Conservation (phyloP, 2,113 vertebrate species). For the Hiodon tergisus region DNA sequence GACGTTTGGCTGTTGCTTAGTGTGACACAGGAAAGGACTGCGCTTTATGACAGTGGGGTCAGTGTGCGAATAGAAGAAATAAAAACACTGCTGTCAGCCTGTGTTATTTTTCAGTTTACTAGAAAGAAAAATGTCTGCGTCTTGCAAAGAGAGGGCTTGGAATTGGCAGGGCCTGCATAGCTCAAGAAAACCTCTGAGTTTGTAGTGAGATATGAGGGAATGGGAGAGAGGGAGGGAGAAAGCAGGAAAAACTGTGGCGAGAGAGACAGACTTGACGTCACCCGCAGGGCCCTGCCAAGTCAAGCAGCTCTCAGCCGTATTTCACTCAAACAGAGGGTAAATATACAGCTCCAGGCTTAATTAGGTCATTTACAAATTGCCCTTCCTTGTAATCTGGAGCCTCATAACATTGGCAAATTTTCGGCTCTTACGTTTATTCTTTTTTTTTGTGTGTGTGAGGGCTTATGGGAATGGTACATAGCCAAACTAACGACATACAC, state of each 20-base stretch:
- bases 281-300: slow-evolving; percentile 2
- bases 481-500: neutral
- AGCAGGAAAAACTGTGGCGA: neutral
- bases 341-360: slow-evolving; percentile 2
- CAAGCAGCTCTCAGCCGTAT: slow-evolving; percentile 15
- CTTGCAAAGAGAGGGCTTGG: neutral
- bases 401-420: neutral
- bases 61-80: neutral
- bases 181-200: neutral
- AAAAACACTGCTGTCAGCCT: neutral
- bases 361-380: slow-evolving; percentile 9
- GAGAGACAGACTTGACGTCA: slow-evolving; percentile 27
- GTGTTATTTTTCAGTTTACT: neutral
- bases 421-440: neutral
- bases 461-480: neutral
- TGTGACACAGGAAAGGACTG: too few relatives aligned
- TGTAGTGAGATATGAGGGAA: neutral
- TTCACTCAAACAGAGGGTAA: slow-evolving; percentile 1
- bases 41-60: neutral
- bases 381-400: neutral
- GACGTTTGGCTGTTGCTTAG: too few relatives aligned
- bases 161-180: neutral
- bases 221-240: too few relatives aligned
- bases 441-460: neutral
- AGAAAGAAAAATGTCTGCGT: neutral